These are phyloP conservation scores for Atherix ibis DNA, from an alignment of 2,888 invertebrate genomes.

Conservation along the genomic window DNA sequence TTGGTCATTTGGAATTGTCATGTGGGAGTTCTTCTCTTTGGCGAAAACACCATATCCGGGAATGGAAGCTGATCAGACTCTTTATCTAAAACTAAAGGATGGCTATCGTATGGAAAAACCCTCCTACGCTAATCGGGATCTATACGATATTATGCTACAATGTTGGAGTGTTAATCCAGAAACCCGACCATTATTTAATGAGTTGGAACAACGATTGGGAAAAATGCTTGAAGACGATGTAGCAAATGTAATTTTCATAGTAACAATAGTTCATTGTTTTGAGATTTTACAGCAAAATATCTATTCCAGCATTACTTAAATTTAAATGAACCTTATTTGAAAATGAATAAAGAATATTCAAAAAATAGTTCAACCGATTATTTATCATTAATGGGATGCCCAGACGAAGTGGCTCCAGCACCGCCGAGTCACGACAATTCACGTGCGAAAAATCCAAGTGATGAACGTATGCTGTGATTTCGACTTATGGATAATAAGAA, in stretches of 20 bases:
- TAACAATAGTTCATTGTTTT: too few relatives aligned
- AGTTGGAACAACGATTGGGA: conserved; percentile 58
- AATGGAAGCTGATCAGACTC: conserved; percentile 53
- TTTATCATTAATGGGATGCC: too few relatives aligned
- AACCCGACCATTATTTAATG: conserved; percentile 61
- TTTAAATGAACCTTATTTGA: conserved; percentile 61
- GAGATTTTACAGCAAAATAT: too few relatives aligned
- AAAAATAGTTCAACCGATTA: too few relatives aligned
- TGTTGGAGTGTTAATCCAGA: conserved; percentile 76
- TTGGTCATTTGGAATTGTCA: conserved; percentile 81
- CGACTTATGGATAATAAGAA: too few relatives aligned
- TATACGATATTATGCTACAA: conserved; percentile 66
- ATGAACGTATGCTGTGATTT: too few relatives aligned
- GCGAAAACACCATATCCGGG: conserved; percentile 79
- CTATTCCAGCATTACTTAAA: conserved; percentile 80
- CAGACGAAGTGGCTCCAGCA: too few relatives aligned
- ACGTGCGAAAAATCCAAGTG: too few relatives aligned
- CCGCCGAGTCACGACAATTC: too few relatives aligned
- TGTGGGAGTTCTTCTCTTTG: conserved; percentile 81
- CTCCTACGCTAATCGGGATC: conserved; percentile 58
- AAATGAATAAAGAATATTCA: conserved; percentile 45
- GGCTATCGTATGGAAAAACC: conserved; percentile 86
- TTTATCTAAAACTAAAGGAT: conserved; percentile 55
- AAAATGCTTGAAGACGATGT: conserved; percentile 66
- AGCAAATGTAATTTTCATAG: conserved; percentile 52